Conservation (phyloP, 2,797 vertebrate species). For the Sylvia borin region DNA sequence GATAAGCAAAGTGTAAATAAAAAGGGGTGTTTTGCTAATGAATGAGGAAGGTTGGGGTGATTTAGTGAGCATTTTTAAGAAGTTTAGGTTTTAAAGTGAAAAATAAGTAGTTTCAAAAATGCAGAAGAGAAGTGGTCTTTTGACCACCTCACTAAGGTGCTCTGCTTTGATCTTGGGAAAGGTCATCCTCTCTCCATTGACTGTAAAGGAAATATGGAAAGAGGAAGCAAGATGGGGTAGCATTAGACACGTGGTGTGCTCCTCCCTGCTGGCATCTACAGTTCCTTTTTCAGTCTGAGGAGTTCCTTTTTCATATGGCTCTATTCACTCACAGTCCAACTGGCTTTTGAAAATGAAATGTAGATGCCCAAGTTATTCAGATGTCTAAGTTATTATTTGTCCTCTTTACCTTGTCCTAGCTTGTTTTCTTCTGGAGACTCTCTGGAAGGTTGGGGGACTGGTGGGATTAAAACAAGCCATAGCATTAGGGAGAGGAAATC, state of each 20-base stretch:
- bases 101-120: background rate
- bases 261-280: background rate
- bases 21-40: background rate
- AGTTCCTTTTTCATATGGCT: background rate
- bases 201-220: background rate
- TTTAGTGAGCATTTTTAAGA: background rate
- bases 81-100: background rate
- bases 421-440: background rate
- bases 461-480: background rate
- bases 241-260: fast-evolving
- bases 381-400: background rate
- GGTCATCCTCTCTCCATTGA: background rate
- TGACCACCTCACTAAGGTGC: background rate
- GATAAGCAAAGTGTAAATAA: background rate
- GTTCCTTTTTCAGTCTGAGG: background rate
- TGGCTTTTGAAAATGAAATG: background rate
- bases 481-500: background rate
- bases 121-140: background rate
- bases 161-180: background rate
- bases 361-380: background rate
- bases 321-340: background rate
- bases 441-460: background rate
- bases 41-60: background rate
- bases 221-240: background rate
- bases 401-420: background rate